Evolutionary conservation across 2,797 vertebrate species (phyloP), one percentile per base, ranked within the genome.

Genomic region (Sandelia bainsii): DNA sequence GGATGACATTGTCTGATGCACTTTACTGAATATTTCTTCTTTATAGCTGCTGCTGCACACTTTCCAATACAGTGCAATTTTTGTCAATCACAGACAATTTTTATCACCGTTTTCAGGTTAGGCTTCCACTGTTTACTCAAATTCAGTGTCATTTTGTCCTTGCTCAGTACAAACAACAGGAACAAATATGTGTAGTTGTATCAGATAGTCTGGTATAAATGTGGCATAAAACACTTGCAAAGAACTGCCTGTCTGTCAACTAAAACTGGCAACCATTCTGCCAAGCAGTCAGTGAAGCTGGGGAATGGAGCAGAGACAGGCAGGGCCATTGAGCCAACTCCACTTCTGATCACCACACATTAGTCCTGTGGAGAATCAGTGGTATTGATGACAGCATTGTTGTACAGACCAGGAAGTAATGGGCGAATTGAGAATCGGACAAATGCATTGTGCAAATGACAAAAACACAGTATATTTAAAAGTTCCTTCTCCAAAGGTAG

Each of bases 281-380:
- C 25, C 49, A 70, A 42, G 11, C 9, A 16, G 53, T 78, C 75
- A 77, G 49, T 62, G 62, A 70, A 72, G 56, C 73, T 61, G 40
- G n/a, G 23, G 23, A 56, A 59, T 13, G 60, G 68, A 57, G 40
- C 73, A 59, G 32, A 79, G 60, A 77, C 6, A 46, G 61, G 70
- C 52, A 72, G 62, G 63, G 77, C 69, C 68, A 76, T 82, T 71
- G 76, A 81, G 58, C 58, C 23, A 9, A 3, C 27, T 68, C 69
- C 56, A 58, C 67, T 70, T 68, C 42, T 79, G 78, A 83, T 72
- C 16, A 44, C 34, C 75, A 63, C 66, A 80, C 40, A 69, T 52
- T 25, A 5, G 40, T 69, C 72, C 69, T 64, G 72, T 72, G 25
- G 17, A 58, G 39, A 74, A 83, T 89, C 85, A 80, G 79, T 87